Evolutionary conservation across 2,888 invertebrate genomes (phyloP).

Genomic region (Tenodera sinensis): DNA sequence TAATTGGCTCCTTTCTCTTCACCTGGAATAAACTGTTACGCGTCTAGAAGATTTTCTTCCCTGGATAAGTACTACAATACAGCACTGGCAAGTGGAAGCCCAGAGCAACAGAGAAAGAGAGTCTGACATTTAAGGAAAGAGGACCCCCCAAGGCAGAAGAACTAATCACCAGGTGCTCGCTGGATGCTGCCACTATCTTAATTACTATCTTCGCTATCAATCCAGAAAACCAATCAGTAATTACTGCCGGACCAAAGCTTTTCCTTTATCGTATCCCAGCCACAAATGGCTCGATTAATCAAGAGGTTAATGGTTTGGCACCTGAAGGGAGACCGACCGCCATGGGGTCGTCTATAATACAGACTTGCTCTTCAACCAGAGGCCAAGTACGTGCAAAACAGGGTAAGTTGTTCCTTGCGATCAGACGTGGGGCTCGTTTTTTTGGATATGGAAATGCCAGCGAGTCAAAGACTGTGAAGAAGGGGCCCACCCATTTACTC

Average conservation of each 20-base stretch:
- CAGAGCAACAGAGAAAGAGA: neutral
- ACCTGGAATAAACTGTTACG: too few species aligned
- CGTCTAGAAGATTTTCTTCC: too few species aligned
- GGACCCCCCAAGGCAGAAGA: neutral
- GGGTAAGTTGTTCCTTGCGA: too few species aligned
- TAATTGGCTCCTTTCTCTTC: too few species aligned
- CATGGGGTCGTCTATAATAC: neutral
- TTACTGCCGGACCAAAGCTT: neutral
- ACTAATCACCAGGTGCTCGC: neutral
- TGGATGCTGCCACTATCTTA: neutral
- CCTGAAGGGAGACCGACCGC: neutral
- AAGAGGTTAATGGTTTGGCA: neutral
- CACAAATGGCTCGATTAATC: neutral
- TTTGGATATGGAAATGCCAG: too few species aligned
- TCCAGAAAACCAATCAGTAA: neutral
- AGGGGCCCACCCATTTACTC: too few species aligned
- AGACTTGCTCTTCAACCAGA: neutral
- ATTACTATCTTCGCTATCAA: neutral
- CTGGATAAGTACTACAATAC: too few species aligned
- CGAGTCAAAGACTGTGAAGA: too few species aligned
- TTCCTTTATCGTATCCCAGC: neutral
- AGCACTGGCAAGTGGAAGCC: too few species aligned
- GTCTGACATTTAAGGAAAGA: neutral
- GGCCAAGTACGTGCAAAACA: neutral
- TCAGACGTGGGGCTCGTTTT: too few species aligned